Evolutionary conservation across 1,140 invertebrate species (phyloP), one percentile per base, ranked within the genome.

Genomic region (Drosophila lacertosa): DNA sequence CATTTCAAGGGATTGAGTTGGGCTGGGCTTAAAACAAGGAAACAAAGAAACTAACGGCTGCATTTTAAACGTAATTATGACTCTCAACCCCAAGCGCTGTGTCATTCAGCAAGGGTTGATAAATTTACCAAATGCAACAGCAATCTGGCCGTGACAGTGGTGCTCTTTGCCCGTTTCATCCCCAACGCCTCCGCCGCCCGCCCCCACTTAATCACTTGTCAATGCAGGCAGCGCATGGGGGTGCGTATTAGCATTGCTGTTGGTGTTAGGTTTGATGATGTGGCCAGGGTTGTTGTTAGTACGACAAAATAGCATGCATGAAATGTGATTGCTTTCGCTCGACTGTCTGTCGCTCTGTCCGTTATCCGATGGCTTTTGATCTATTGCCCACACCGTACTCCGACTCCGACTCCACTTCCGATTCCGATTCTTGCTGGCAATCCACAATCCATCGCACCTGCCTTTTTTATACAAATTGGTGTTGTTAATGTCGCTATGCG

Each of bases 31-130:
- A 40, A 62, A 62, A 42, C 3, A 3, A 39, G 33, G 33, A 9
- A 35, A 44, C 39, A 60, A 32, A 37, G n/a, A 54, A 53, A 45
- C n/a, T 3, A 37, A 15, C 24, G 58, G 40, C 16, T 69, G 72
- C 76, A 83, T 79, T 84, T 79, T 67, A 76, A 84, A 62, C 77
- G 74, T 68, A 74, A 82, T 86, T 86, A 77, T 70, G 67, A 45
- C 68, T 33, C 39, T 26, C 24, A 10, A 13, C 1, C 13, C 16
- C 29, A 16, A 15, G 11, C 20, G 6, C 37, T 26, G 24, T 29
- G 40, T 37, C 58, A 55, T 63, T 26, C 58, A 63, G 42, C 50
- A 63, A 74, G 79, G 79, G 79, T 82, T 77, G 79, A 83, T 82
- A 83, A 74, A 82, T 82, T 69, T 63, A 60, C 64, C 24, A 63